Evolutionary conservation across 2,797 vertebrate genomes (phyloP), one percentile per base, ranked within the genome.

Genomic region (Cossypha niveicapilla): DNA sequence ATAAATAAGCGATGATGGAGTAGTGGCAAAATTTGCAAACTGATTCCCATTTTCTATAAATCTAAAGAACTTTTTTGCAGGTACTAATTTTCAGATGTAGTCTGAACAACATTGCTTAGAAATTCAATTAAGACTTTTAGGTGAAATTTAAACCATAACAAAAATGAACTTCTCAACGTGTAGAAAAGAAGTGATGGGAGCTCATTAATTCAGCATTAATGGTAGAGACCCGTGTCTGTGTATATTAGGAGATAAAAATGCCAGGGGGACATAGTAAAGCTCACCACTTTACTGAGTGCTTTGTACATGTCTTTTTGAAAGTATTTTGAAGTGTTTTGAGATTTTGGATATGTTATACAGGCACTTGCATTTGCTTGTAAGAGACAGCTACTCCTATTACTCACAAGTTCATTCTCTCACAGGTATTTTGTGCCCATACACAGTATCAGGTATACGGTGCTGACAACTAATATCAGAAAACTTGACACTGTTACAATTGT

Each of bases 301-400:
- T 75, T 51, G 15, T 19, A 44, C 18, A 12, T 76, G 10, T 47
- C 42, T 61, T 42, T 23, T 61, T 76, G n/a, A 78, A 90, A 80
- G 9, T 35, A 62, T 72, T 93, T 67, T 85, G 13, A 78, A 93
- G 56, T 57, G 37, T 76, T 76, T 86, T 71, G 45, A 63, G 37
- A 56, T 76, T n/a, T 60, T 66, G 23, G 57, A n/a, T 73, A 53
- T 9, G 8, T 25, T 71, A 32, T 57, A 47, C 5, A 19, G 41
- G 17, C 37, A 63, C 39, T 79, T 86, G 58, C 24, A 62, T 75
- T 74, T 76, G 22, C 44, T 86, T 86, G 3, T 44, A 54, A 79
- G 56, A 86, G 62, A 11, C 30, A 70, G 44, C 48, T 81, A 88
- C 53, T 84, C 21, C 63, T 83, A 9, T 48, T 75, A 34, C 56